Conservation (phyloP, 2,888 invertebrate genomes). For the Tachina grossa region DNA sequence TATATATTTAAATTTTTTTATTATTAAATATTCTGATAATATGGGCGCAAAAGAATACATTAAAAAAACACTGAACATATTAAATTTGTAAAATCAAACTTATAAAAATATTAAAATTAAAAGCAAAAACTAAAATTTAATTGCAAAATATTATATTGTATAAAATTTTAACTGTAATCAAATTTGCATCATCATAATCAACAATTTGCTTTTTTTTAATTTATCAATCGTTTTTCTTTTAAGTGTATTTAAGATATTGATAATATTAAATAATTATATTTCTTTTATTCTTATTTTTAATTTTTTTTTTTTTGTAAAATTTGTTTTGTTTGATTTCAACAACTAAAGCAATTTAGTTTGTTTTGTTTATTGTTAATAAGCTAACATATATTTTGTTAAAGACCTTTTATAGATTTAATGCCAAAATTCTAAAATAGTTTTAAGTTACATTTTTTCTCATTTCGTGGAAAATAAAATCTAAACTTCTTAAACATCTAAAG, state of each 20-base stretch:
- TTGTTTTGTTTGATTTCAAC: conserved; percentile 51
- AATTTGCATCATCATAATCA: conserved; percentile 38
- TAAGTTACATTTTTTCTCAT: conserved; percentile 45
- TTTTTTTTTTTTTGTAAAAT: conserved; percentile 1
- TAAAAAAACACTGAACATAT: conserved; percentile 16
- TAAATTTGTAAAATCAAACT: not conserved
- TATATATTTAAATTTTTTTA: conserved; percentile 53
- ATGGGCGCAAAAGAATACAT: conserved; percentile 22
- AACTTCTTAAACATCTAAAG: conserved; percentile 67
- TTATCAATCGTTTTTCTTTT: not conserved
- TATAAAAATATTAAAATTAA: conserved; percentile 21
- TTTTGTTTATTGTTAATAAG: conserved; percentile 63
- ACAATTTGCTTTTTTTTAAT: conserved; percentile 35
- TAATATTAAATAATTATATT: conserved; percentile 39
- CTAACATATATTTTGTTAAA: conserved; percentile 57
- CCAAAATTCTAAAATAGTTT: conserved; percentile 58
- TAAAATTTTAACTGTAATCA: conserved; percentile 33
- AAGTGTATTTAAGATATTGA: conserved; percentile 18
- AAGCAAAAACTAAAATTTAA: conserved; percentile 20
- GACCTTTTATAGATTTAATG: conserved; percentile 51
- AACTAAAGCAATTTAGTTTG: conserved; percentile 66
- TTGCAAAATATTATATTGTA: conserved; percentile 35
- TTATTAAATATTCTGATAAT: conserved; percentile 39
- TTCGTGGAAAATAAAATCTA: conserved; percentile 55
- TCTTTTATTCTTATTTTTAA: conserved; percentile 3